These are phyloP conservation scores for Cheilosia vernalis DNA, from an alignment of 2,888 invertebrate genomes.

Conservation along the genomic window DNA sequence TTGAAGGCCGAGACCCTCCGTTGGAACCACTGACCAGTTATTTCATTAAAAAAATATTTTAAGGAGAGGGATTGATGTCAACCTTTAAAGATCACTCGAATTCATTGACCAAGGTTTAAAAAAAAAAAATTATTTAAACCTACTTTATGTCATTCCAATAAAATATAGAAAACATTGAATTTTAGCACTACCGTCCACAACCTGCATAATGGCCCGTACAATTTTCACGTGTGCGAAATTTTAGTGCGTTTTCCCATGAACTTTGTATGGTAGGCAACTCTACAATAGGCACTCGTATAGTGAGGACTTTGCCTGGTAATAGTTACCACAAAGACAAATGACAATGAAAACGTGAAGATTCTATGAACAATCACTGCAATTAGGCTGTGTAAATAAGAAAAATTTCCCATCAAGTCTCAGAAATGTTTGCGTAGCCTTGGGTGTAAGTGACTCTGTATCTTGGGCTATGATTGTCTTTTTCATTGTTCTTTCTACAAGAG, in stretches of 20 bases:
- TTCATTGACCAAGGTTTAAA: no score
- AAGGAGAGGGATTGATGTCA: no score
- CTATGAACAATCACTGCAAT: conserved; percentile 15
- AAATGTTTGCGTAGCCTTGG: conserved; percentile 15
- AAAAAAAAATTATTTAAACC: no score
- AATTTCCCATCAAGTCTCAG: conserved; percentile 23
- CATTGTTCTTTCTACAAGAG: not conserved
- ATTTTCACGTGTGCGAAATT: not conserved
- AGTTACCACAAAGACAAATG: not conserved
- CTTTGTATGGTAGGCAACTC: not conserved
- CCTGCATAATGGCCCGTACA: no score
- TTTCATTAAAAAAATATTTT: no score
- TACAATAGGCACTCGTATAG: not conserved
- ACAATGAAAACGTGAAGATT: not conserved
- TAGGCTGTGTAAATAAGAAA: conserved; percentile 26
- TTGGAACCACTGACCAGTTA: no score
- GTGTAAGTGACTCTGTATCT: conserved; percentile 2
- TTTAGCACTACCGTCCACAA: no score
- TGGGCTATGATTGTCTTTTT: conserved; percentile 6
- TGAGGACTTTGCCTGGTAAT: not conserved
- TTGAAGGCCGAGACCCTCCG: no score
- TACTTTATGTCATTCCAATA: no score
- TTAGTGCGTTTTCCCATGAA: not conserved
- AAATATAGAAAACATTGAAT: no score
- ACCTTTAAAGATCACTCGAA: no score